Conservation (phyloP, 1,140 invertebrate species). For the Cylas formicarius region DNA sequence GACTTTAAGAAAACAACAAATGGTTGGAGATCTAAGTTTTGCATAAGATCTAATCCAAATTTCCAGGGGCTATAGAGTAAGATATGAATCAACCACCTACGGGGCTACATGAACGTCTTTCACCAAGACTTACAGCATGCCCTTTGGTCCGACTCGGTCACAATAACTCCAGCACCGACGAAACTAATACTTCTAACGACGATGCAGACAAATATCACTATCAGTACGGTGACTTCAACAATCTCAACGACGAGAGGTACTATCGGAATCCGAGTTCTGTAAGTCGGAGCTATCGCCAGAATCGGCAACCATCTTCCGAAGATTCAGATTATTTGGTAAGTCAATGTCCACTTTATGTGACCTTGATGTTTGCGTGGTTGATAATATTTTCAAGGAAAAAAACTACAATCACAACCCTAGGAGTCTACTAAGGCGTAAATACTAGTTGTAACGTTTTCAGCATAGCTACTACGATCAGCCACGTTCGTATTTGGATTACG, state of each 20-base stretch:
- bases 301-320: conserved; percentile 12
- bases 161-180: conserved; percentile 36
- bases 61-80: conserved; percentile 20
- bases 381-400: too few species aligned
- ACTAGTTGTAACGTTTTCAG: conserved; percentile 20
- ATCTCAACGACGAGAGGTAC: conserved; percentile 12
- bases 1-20: too few species aligned
- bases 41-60: not conserved
- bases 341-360: not conserved
- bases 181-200: conserved; percentile 26
- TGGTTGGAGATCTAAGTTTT: too few species aligned
- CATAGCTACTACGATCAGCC: conserved; percentile 27
- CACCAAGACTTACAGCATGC: conserved; percentile 45
- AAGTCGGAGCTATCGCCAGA: conserved; percentile 13
- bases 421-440: too few species aligned
- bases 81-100: conserved; percentile 35
- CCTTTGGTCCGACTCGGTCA: conserved; percentile 53
- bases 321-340: conserved; percentile 24
- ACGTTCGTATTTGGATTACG: conserved; percentile 24
- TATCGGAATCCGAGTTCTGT: conserved; percentile 14
- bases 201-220: conserved; percentile 22
- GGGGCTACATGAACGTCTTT: conserved; percentile 38
- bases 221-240: conserved; percentile 22
- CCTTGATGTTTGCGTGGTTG: not conserved
- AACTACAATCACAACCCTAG: too few species aligned